These are phyloP conservation scores for Embidobia sp. DNA, from an alignment of 2,888 invertebrate species.

Conservation along the genomic window DNA sequence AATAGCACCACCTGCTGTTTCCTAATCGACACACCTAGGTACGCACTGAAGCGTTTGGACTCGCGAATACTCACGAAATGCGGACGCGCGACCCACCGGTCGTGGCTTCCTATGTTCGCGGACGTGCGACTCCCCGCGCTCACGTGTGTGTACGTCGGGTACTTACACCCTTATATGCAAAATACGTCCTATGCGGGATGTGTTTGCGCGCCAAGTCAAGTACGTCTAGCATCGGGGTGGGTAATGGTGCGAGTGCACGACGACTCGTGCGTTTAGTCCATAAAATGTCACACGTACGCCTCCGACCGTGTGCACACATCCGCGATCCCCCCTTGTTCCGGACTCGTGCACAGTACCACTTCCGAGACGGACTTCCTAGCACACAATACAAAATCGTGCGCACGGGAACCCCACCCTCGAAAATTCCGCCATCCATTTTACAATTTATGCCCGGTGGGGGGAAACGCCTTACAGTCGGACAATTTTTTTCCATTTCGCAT, in stretches of 20 bases:
- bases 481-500: conserved; percentile 35
- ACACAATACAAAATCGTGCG: conserved; percentile 53
- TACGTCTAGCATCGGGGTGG: conserved; percentile 43
- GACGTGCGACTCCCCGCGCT: not conserved
- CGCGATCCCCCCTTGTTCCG: conserved; percentile 47
- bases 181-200: conserved; percentile 34
- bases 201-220: conserved; percentile 30
- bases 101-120: not conserved
- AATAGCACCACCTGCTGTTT: too few species aligned
- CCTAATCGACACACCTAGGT: too few species aligned
- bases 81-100: conserved; percentile 20
- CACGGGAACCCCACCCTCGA: conserved; percentile 50
- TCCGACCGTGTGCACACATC: conserved; percentile 37
- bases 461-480: conserved; percentile 22
- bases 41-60: conserved; percentile 36
- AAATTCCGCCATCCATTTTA: conserved; percentile 39
- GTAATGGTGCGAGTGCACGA: conserved; percentile 54
- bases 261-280: conserved; percentile 35
- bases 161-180: conserved; percentile 48
- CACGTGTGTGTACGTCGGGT: conserved; percentile 19
- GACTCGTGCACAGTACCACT: conserved; percentile 60
- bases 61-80: conserved; percentile 58
- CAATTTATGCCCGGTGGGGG: conserved; percentile 23
- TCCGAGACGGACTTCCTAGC: conserved; percentile 66
- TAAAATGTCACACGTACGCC: conserved; percentile 46